Evolutionary conservation across 2,797 vertebrate species (phyloP), one percentile per base, ranked within the genome.

Genomic region (Lagorchestes hirsutus): DNA sequence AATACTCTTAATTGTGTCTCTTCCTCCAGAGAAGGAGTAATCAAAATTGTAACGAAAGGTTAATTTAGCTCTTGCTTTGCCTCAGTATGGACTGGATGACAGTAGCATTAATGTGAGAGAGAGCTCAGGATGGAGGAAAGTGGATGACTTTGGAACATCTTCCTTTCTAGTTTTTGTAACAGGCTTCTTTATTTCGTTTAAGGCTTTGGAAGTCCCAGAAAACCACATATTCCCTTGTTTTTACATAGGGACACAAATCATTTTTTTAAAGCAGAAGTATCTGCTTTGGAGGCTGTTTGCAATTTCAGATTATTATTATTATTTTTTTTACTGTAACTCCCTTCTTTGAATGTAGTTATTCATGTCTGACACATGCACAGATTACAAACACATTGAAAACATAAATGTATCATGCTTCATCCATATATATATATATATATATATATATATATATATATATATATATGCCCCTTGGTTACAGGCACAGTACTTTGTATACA

Each of bases 221-320:
- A 16, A 94, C 82, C 58, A 92, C n/a, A 94, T 93, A 95, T 91
- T 50, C 87, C 67, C 93, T 90, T 93, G 92, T 87, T 95, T 28
- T 92, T 29, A 50, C 92, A 3, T 1, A 91, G 62, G 34, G 2
- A 93, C 56, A 96, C n/a, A 91, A 96, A 82, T 0, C 0, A 59
- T 93, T 46, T 55, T 46, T 94, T 54, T 40, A 62, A 95, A 91
- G 27, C 16, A 96, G 96, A 95, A 57, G 55, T 28, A 91, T 95
- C 8, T 93, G 24, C 58, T 54, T 93, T 92, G 94, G 92, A 24
- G 46, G 87, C 93, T 94, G 57, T 74, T 2, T 52, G 52, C 59
- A 5, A 6, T 67, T 91, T 94, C 74, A 11, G 96, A 96, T 93
- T 4, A 14, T 10, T 52, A 52, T 52, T 52, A 5, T 50, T 50